Percentiles rank a stretch among this genome's conserved stretches.
phyloP scores from a whole-genome alignment of 1,140 invertebrate genomes.

The Aphelinus certus region DNA sequence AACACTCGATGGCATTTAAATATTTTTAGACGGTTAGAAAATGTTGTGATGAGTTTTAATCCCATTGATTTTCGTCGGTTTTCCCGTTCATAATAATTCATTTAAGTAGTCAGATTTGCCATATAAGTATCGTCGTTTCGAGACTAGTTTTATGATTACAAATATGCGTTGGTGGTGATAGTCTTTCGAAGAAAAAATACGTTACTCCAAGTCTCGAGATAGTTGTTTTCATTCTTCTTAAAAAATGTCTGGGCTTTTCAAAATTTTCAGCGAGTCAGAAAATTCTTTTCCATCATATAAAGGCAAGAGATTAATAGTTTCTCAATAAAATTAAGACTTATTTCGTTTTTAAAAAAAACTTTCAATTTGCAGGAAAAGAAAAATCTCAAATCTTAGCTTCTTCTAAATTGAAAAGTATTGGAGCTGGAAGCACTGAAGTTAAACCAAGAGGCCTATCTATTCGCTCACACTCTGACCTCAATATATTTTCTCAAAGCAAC shows the following conservation, averaged over 20 bases:
- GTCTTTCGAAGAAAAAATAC: too few relatives aligned
- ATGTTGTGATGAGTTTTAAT: too few relatives aligned
- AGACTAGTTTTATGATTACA: too few relatives aligned
- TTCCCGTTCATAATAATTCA: too few relatives aligned
- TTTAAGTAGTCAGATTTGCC: too few relatives aligned
- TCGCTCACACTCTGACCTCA: constrained; percentile 49
- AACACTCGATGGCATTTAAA: too few relatives aligned
- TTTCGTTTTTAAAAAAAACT: not conserved
- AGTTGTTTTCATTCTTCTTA: too few relatives aligned
- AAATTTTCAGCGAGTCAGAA: constrained; percentile 40
- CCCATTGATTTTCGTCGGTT: too few relatives aligned
- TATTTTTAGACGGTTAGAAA: too few relatives aligned
- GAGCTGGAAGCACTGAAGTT: not conserved
- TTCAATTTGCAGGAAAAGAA: constrained; percentile 32
- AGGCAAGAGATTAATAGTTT: constrained; percentile 6
- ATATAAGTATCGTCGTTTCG: too few relatives aligned
- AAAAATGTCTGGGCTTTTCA: constrained; percentile 52
- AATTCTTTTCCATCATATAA: constrained; percentile 1
- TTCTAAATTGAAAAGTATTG: constrained; percentile 34
- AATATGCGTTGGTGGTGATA: too few relatives aligned
- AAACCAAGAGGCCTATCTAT: constrained; percentile 52
- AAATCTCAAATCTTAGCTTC: constrained; percentile 1
- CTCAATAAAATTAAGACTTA: not conserved
- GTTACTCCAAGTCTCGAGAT: too few relatives aligned
- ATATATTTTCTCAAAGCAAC: constrained; percentile 30